Evolutionary conservation across 2,888 invertebrate genomes (phyloP).

Genomic region (Odontocolon sp.): DNA sequence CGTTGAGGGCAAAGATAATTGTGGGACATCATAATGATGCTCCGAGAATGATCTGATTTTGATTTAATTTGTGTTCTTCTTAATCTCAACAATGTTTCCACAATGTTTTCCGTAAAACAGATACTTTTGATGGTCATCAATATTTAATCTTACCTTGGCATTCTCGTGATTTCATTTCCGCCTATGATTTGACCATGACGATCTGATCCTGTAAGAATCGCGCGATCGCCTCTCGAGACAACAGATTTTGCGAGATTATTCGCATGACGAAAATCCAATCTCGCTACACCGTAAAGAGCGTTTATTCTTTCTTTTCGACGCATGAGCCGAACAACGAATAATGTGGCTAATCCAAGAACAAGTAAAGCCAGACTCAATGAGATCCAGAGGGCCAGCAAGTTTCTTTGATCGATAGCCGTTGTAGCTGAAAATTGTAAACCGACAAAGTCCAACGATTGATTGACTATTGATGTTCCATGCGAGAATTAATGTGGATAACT

Average conservation of each 20-base stretch:
- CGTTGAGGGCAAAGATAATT: conserved; percentile 81
- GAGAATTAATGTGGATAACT: no score
- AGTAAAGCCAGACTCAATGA: conserved; percentile 69
- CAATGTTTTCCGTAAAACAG: neutral
- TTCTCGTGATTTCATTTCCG: conserved; percentile 65
- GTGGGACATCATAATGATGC: conserved; percentile 93
- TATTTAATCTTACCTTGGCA: conserved; percentile 66
- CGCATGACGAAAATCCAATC: conserved; percentile 79
- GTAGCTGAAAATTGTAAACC: conserved; percentile 63
- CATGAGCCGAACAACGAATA: conserved; percentile 71
- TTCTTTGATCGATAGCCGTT: conserved; percentile 69
- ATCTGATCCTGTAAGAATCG: conserved; percentile 63
- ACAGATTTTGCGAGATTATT: conserved; percentile 67
- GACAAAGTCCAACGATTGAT: conserved; percentile 25
- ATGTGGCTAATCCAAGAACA: conserved; percentile 66
- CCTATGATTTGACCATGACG: conserved; percentile 67
- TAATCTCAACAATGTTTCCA: neutral
- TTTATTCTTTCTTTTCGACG: conserved; percentile 71
- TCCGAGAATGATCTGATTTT: conserved; percentile 85
- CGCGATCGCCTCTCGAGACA: conserved; percentile 69
- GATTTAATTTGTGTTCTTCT: neutral
- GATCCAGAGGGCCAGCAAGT: conserved; percentile 70
- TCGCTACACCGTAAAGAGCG: conserved; percentile 70
- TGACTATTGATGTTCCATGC: neutral
- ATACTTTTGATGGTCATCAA: neutral